Evolutionary conservation across 2,888 invertebrate genomes (phyloP), one percentile per base, ranked within the genome.

Genomic region (Antheraea assamensis): DNA sequence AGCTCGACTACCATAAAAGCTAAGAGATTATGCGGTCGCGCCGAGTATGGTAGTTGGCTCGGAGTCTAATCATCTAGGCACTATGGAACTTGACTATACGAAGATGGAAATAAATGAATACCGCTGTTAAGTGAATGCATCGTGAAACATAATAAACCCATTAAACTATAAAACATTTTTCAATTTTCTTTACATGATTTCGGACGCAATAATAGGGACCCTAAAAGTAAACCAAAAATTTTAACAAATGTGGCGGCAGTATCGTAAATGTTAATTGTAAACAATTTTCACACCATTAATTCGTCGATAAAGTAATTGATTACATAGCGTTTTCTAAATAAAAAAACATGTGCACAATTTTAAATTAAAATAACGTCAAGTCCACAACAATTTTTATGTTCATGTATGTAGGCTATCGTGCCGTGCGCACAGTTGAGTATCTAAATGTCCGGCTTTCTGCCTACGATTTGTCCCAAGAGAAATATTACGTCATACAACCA

Each of bases 361-460:
- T 78, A 86, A 85, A 86, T 87, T 85, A 88, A 88, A 85, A 86
- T 81, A 87, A 85, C 85, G 85, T 85, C 85, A 86, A 85, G 84
- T 86, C 88, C 85, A 84, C 83, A 83, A 85, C 80, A 83, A 85
- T 88, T 90, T 89, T 90, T 90, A 91, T 88, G 89, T 88, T 88
- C 88, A 86, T 90, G 86, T 90, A 90, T 91, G 90, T 92, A 90
- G 92, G 90, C 89, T 91, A 90, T 79, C 87, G 93, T 92, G 92
- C 92, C 93, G 93, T 94, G 93, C 87, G 93, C 93, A 93, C 84
- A 88, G 86, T 83, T 86, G 85, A 85, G 85, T 82, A 79, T 82
- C 86, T 85, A 86, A 85, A 90, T 88, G 89, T 92, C 90, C 92
- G 91, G 89, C 88, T 90, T 87, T 89, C 89, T 79, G 87, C 91